Evolutionary conservation across 1,140 invertebrate genomes (phyloP).

Genomic region (Neodiprion virginianus): DNA sequence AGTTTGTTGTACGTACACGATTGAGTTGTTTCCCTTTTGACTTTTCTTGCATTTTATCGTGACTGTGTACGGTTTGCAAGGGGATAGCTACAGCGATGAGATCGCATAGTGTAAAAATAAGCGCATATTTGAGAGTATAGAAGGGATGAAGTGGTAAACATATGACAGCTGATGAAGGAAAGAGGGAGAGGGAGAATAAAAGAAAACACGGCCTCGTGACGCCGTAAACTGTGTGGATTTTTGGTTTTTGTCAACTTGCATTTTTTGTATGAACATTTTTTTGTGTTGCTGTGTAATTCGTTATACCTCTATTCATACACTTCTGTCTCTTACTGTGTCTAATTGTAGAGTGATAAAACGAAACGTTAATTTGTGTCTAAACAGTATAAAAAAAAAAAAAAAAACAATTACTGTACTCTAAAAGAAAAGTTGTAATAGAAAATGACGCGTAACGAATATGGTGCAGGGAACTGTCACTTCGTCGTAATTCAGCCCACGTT

Average conservation of each 20-base stretch:
- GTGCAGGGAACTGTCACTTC: neutral
- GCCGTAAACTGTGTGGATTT: conserved; percentile 45
- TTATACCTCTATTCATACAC: conserved; percentile 33
- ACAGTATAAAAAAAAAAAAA: conserved; percentile 17
- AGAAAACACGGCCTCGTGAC: conserved; percentile 52
- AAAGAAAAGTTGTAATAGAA: conserved; percentile 28
- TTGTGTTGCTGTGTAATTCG: conserved; percentile 42
- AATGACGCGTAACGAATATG: neutral
- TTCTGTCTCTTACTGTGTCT: conserved; percentile 37
- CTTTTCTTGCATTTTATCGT: no score
- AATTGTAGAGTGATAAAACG: conserved; percentile 22
- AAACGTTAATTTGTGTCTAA: neutral
- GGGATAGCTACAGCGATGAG: no score
- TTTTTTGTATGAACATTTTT: conserved; percentile 43
- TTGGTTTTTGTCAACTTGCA: conserved; percentile 35
- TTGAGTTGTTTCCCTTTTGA: no score
- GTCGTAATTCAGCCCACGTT: neutral
- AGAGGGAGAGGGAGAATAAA: conserved; percentile 6
- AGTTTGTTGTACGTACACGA: no score
- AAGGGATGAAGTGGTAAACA: no score
- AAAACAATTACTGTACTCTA: conserved; percentile 31
- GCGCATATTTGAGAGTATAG: no score
- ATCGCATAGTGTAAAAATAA: no score
- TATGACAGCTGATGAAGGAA: neutral
- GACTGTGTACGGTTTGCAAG: no score